Percentiles rank a stretch among this genome's conserved stretches.
Conservation (phyloP, 2,797 vertebrate genomes). For the Pseudotriccus pelzelni region DNA sequence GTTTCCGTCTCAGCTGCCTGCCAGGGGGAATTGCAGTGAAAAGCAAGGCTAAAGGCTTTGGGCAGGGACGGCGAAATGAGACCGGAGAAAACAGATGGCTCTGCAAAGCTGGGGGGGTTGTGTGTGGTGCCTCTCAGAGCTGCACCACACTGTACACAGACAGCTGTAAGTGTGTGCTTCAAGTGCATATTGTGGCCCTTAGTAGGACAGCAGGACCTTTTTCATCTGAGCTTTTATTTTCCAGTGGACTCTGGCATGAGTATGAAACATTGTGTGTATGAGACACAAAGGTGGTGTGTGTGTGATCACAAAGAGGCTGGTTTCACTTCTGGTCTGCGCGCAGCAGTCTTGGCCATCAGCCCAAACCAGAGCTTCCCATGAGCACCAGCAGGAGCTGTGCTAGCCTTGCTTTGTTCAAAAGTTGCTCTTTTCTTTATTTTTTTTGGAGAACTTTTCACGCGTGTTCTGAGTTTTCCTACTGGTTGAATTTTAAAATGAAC, state of each 20-base stretch:
- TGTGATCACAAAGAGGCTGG: neutral
- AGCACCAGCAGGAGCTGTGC: neutral
- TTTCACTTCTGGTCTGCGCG: neutral
- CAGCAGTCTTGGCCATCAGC: neutral
- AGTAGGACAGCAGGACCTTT: neutral
- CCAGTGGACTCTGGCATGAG: neutral
- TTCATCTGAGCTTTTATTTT: neutral
- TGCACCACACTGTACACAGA: accelerated
- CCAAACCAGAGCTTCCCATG: neutral
- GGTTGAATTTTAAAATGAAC: neutral
- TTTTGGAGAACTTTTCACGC: neutral
- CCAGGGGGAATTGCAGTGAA: accelerated
- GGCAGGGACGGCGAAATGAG: neutral
- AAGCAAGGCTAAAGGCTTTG: neutral
- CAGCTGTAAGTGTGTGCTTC: neutral
- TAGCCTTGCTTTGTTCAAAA: neutral
- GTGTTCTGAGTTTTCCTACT: neutral
- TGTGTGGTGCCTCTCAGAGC: neutral
- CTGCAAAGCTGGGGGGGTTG: neutral
- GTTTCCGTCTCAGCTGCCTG: neutral
- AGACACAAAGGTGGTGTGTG: neutral
- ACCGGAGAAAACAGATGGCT: neutral
- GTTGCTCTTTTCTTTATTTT: neutral
- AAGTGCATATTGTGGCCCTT: neutral
- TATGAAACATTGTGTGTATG: neutral